Percentiles rank a stretch among this genome's conserved stretches.
phyloP scores from a whole-genome alignment of 1,140 invertebrate genomes.

The Odontomachus brunneus region DNA sequence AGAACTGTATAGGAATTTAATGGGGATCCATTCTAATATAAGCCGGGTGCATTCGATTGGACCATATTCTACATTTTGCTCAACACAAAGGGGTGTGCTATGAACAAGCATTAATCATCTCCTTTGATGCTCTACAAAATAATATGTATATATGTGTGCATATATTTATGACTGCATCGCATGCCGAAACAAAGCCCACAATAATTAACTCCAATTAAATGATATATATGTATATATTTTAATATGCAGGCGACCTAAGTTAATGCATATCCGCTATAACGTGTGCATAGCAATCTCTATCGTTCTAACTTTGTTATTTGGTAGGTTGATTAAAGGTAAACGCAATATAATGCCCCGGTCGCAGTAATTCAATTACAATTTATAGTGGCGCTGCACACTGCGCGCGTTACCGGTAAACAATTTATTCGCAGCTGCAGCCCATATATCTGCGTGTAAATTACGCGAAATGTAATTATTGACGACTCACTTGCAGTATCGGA shows the following conservation, averaged over 20 bases:
- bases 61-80: slow-evolving; percentile 29
- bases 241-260: slow-evolving; percentile 37
- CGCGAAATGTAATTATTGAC: slow-evolving; percentile 37
- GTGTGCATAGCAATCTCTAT: slow-evolving; percentile 24
- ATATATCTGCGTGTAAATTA: slow-evolving; percentile 51
- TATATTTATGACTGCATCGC: neutral
- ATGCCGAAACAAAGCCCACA: neutral
- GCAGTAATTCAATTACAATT: slow-evolving; percentile 56
- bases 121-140: slow-evolving; percentile 47
- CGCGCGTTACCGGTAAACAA: slow-evolving; percentile 49
- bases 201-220: slow-evolving; percentile 15
- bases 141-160: neutral
- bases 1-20: slow-evolving; percentile 32
- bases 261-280: slow-evolving; percentile 44
- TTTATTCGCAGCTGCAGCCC: slow-evolving; percentile 44
- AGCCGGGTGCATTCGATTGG: slow-evolving; percentile 15
- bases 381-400: slow-evolving; percentile 45
- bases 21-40: slow-evolving; percentile 11
- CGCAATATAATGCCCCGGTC: slow-evolving; percentile 21
- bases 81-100: slow-evolving; percentile 39
- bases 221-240: slow-evolving; percentile 36
- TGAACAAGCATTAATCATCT: slow-evolving; percentile 53
- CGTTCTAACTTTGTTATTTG: slow-evolving; percentile 50
- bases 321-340: slow-evolving; percentile 50
- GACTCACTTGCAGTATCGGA: slow-evolving; percentile 35